These are phyloP conservation scores for Eupeodes latifasciatus DNA, from an alignment of 2,888 invertebrate genomes.

Conservation along the genomic window DNA sequence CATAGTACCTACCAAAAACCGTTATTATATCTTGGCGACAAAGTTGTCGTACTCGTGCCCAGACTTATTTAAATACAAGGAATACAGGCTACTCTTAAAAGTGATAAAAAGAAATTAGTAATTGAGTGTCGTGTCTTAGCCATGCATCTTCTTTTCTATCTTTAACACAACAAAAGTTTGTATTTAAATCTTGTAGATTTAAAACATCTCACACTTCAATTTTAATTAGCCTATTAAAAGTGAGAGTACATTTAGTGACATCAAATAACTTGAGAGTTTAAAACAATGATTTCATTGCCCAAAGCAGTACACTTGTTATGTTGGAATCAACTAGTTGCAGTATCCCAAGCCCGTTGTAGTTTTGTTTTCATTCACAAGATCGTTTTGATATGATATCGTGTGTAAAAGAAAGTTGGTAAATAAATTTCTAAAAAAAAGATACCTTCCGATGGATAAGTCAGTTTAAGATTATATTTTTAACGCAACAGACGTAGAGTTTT, in stretches of 20 bases:
- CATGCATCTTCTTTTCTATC: not conserved
- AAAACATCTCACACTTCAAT: slow-evolving; percentile 7
- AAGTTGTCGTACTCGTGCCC: no score
- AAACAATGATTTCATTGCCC: slow-evolving; percentile 37
- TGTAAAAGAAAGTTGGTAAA: slow-evolving; percentile 63
- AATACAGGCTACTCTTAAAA: no score
- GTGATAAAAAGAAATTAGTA: no score
- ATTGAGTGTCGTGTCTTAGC: no score
- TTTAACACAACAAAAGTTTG: not conserved
- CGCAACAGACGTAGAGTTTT: slow-evolving; percentile 40
- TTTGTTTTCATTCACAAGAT: slow-evolving; percentile 43
- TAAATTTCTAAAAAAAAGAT: slow-evolving; percentile 49
- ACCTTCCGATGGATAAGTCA: slow-evolving; percentile 18
- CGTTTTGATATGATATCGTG: slow-evolving; percentile 36
- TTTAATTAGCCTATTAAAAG: slow-evolving; percentile 48
- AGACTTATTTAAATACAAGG: no score
- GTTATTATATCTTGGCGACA: no score
- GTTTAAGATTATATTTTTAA: slow-evolving; percentile 50
- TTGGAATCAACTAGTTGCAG: slow-evolving; percentile 41
- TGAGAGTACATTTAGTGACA: slow-evolving; percentile 62
- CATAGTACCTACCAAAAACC: no score
- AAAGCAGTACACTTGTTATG: slow-evolving; percentile 20
- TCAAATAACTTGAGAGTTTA: slow-evolving; percentile 14
- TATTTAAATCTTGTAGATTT: not conserved
- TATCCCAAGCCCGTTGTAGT: slow-evolving; percentile 57